phyloP scores from a whole-genome alignment of 2,113 vertebrate genomes.

The Romanogobio albipinnatus region DNA sequence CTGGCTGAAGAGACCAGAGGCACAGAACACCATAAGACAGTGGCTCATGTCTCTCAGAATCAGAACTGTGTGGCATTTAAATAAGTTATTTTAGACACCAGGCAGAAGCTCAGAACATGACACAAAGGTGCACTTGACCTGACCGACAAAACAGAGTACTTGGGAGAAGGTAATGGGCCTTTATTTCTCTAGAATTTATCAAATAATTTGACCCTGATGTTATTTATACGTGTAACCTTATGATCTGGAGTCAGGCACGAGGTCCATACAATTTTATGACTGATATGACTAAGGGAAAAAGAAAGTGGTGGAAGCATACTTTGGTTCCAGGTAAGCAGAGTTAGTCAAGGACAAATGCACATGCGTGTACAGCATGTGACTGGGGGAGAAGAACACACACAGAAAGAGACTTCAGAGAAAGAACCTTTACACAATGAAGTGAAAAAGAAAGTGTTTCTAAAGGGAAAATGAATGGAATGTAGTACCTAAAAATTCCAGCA shows the following conservation, averaged over 20 bases:
- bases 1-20: not conserved
- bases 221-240: not conserved
- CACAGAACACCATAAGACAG: not conserved
- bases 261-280: not conserved
- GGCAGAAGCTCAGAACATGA: not conserved
- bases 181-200: not conserved
- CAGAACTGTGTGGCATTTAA: not conserved
- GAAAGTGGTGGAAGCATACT: not conserved
- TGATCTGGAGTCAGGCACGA: not conserved
- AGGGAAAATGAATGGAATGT: not conserved
- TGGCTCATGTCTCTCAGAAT: not conserved
- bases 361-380: slow-evolving; percentile 7
- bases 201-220: not conserved
- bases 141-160: not conserved
- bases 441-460: slow-evolving; percentile 26
- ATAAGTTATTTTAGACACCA: not conserved
- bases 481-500: not conserved
- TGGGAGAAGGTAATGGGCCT: not conserved
- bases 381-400: not conserved
- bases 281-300: not conserved
- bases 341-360: slow-evolving; percentile 43
- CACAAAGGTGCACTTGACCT: not conserved
- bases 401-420: slow-evolving; percentile 9
- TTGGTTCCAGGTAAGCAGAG: not conserved
- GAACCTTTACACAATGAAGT: not conserved